These are phyloP conservation scores for Aurelia coerulea DNA, from an alignment of 30 jellyfish, hydroid and myxozoan species.

Conservation along the genomic window DNA sequence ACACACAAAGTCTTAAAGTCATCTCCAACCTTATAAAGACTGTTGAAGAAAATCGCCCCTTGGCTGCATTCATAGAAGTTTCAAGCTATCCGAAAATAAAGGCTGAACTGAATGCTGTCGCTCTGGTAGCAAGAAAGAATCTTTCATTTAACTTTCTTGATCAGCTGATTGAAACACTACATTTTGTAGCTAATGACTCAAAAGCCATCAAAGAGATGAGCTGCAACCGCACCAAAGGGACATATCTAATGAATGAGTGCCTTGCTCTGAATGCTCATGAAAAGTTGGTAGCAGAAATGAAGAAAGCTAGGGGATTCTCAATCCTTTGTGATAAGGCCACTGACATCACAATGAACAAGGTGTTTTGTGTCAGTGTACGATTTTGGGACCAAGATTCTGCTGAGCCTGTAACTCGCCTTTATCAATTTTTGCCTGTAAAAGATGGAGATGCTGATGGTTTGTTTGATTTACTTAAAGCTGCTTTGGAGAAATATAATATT, in stretches of 20 bases:
- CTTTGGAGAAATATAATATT: constrained; percentile 8
- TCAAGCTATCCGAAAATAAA: constrained; percentile 13
- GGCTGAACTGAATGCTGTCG: constrained; percentile 54
- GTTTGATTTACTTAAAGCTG: constrained; percentile 1
- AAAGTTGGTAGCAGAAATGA: not conserved
- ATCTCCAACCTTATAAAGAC: not conserved
- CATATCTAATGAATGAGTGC: constrained; percentile 31
- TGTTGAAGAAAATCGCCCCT: constrained; percentile 1
- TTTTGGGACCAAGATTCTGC: not conserved
- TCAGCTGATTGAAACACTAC: constrained; percentile 34
- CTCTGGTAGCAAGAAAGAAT: constrained; percentile 43
- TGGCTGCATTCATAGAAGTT: constrained; percentile 6
- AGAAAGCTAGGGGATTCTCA: constrained; percentile 33
- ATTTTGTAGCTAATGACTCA: constrained; percentile 32
- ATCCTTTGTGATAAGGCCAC: constrained; percentile 61
- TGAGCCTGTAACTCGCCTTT: constrained; percentile 24
- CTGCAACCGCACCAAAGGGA: constrained; percentile 44
- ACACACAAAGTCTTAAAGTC: constrained; percentile 18
- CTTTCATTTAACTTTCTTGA: constrained; percentile 23
- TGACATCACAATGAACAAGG: constrained; percentile 33
- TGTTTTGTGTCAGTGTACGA: constrained; percentile 19
- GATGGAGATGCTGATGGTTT: constrained; percentile 43
- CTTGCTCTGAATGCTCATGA: constrained; percentile 45
- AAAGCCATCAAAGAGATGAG: constrained; percentile 25
- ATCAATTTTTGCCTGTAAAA: constrained; percentile 33